phyloP scores from a whole-genome alignment of 2,113 vertebrate genomes.

The Catharus bicknelli region DNA sequence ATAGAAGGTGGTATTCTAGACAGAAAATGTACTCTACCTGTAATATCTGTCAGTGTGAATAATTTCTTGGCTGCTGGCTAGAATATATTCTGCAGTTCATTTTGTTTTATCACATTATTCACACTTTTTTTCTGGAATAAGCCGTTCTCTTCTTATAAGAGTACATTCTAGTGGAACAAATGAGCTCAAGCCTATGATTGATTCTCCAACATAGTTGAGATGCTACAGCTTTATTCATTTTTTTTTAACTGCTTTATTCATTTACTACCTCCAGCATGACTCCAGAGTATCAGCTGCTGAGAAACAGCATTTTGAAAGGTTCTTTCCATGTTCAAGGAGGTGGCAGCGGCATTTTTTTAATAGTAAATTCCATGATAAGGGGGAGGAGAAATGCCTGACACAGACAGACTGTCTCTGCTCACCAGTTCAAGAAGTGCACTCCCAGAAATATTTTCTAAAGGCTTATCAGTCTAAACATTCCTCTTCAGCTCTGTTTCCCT shows the following conservation, averaged over 20 bases:
- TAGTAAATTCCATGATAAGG: conserved; percentile 63
- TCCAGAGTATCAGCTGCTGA: conserved; percentile 40
- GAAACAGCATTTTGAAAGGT: conserved; percentile 61
- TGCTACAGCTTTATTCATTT: conserved; percentile 44
- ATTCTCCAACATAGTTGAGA: conserved; percentile 58
- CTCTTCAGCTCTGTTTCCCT: conserved; percentile 33
- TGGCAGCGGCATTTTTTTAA: conserved; percentile 10
- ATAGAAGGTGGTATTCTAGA: conserved; percentile 18
- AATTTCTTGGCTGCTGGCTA: conserved; percentile 66
- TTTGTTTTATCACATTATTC: conserved; percentile 65
- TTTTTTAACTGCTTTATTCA: conserved; percentile 43
- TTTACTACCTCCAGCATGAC: conserved; percentile 38
- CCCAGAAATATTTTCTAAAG: conserved; percentile 69
- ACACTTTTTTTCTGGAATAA: conserved; percentile 67
- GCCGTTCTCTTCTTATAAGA: conserved; percentile 42
- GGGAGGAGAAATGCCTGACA: conserved; percentile 46
- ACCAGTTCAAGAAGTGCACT: conserved; percentile 65
- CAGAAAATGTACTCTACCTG: conserved; percentile 51
- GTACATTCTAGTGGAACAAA: conserved; percentile 54
- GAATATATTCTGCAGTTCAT: conserved; percentile 59
- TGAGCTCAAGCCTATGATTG: conserved; percentile 53
- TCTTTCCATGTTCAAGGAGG: conserved; percentile 59
- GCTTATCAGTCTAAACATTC: conserved; percentile 69
- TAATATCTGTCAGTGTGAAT: conserved; percentile 60
- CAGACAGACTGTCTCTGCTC: conserved; percentile 71